Base-by-base conservation (phyloP, 1,140 invertebrate species). In the Brachionus angularis region DNA sequence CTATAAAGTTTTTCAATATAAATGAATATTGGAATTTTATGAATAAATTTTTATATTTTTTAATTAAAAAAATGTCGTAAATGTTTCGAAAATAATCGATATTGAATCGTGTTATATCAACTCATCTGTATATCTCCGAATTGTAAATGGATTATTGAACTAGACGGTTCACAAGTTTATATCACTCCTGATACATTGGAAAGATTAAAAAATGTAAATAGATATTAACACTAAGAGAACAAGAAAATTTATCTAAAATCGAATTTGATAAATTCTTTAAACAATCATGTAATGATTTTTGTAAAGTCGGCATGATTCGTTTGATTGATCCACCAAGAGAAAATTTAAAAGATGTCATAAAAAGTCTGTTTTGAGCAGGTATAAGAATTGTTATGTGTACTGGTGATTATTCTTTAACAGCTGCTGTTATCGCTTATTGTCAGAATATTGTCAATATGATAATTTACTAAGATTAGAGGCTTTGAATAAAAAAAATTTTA, bases 1-100 rank as follows among this genome's bases (percentile, higher is more conserved):
- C 67, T 80, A 87, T 27, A 96, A 94, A 84, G 93, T 97, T 21
- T n/a, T n/a, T n/a, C n/a, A n/a, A n/a, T n/a, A n/a, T n/a, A n/a
- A n/a, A n/a, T n/a, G n/a, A n/a, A n/a, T n/a, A n/a, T n/a, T n/a
- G n/a, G n/a, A n/a, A n/a, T n/a, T n/a, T n/a, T n/a, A n/a, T n/a
- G n/a, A n/a, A n/a, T n/a, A n/a, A n/a, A n/a, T n/a, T n/a, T n/a
- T n/a, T n/a, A n/a, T n/a, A n/a, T n/a, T n/a, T n/a, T n/a, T n/a
- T n/a, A n/a, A n/a, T n/a, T n/a, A n/a, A n/a, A n/a, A n/a, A n/a
- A n/a, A n/a, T 18, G 53, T 58, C 39, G 12, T 58, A 12, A 31
- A 36, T 21, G 53, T 31, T 12, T 16, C 39, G 2, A 58, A 58
- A 36, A 34, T 36, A 58, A 58, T 58, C 2, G 53, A 58, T 23